These are phyloP conservation scores for Vanessa atalanta DNA, from an alignment of 1,140 invertebrate species.

Conservation along the genomic window DNA sequence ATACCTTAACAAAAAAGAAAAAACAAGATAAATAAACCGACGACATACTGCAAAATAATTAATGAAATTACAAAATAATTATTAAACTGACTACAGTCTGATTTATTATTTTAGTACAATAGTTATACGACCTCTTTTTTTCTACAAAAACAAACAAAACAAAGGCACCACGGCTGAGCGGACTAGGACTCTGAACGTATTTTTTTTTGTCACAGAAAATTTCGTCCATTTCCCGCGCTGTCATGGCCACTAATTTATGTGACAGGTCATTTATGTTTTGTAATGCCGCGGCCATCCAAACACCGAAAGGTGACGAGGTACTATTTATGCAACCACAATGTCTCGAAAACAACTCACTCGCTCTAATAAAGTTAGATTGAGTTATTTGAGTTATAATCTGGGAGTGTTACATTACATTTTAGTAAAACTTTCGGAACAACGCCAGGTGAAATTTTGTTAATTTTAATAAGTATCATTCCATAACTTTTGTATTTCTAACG, in stretches of 20 bases:
- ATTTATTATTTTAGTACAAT: not conserved
- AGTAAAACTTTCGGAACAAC: not conserved
- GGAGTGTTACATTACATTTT: no score
- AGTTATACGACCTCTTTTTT: slow-evolving; percentile 8
- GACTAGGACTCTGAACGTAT: slow-evolving; percentile 22
- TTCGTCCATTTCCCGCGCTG: slow-evolving; percentile 44
- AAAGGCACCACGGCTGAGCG: slow-evolving; percentile 4
- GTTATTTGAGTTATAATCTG: no score
- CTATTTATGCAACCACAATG: not conserved
- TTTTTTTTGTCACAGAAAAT: slow-evolving; percentile 41
- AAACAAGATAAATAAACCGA: no score
- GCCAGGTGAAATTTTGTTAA: no score
- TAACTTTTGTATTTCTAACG: no score
- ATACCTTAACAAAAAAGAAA: no score
- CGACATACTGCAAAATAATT: no score
- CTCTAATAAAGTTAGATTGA: no score
- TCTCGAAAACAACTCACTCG: not conserved
- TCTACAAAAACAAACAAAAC: not conserved
- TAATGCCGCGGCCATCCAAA: slow-evolving; percentile 25
- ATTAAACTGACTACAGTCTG: no score
- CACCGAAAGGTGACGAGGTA: slow-evolving; percentile 30
- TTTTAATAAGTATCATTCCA: no score
- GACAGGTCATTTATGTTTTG: slow-evolving; percentile 53
- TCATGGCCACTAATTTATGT: slow-evolving; percentile 55
- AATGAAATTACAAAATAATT: no score